Base-by-base conservation (phyloP, 2,113 vertebrate genomes). In the Alaudala cheleensis region DNA sequence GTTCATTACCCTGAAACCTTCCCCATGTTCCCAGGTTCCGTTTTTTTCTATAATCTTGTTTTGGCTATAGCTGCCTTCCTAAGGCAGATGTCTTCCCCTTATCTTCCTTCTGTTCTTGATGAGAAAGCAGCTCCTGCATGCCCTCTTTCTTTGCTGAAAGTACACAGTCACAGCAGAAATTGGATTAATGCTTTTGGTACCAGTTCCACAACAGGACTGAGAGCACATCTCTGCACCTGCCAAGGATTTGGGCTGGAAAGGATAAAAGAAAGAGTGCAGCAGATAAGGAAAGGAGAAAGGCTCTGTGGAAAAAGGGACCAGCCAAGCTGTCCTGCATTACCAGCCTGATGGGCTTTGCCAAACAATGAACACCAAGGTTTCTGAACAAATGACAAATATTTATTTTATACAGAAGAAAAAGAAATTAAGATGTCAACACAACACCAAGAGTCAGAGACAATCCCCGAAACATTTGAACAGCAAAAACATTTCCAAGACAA, bases 341-440 rank as follows among this genome's bases (percentile, higher is more conserved):
- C 20, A 39, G 28, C 23, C 33, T 2, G 0, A 23, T 5, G 5
- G 45, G 15, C 37, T 3, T 0, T 1, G 5, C 58, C 54, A 69
- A 80, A 57, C 33, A 80, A 53, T 14, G 80, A 79, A 77, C 49
- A 45, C 40, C 3, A 20, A 56, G 15, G 33, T n/a, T 88, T 83
- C 65, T 40, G 39, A 86, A 78, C 31, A 62, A 81, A 62, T 24
- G 5, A 45, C 24, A 86, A 87, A 11, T 16, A 39, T 97, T 95
- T 96, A 90, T 95, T 96, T 95, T 61, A 65, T 70, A 49, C 37
- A 61, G 37, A 85, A 89, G 60, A 53, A 81, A 84, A 74, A 81
- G 16, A 40, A 69, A 25, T 9, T 7, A 58, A 69, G 42, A 73
- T 34, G 44, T 47, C 51, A 91, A 86, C 81, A 61, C 37, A 29